Evolutionary conservation across 2,888 invertebrate species (phyloP).

Genomic region (Archips xylosteana): DNA sequence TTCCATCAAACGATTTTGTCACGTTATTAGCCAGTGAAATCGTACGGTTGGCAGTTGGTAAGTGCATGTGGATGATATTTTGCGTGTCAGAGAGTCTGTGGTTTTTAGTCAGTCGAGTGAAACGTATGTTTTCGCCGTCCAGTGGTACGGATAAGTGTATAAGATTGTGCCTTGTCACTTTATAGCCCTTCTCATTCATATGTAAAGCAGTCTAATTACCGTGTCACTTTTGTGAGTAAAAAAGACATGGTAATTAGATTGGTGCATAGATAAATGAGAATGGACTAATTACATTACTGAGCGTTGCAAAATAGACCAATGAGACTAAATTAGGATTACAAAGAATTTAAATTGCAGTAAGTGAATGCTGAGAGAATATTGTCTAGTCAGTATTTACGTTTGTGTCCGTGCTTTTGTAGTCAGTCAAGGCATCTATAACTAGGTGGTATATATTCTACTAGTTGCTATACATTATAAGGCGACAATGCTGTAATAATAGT

Average conservation of each 20-base stretch:
- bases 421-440: conserved; percentile 21
- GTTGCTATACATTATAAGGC: not conserved
- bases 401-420: conserved; percentile 32
- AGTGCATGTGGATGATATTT: conserved; percentile 5
- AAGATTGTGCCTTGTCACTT: not conserved
- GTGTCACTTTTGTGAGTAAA: too few species aligned
- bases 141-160: not conserved
- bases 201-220: too few species aligned
- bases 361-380: not conserved
- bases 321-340: not conserved
- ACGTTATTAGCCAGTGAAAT: conserved; percentile 40
- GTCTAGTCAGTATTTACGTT: not conserved
- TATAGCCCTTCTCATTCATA: not conserved
- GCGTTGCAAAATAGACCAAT: not conserved
- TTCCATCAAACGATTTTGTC: conserved; percentile 46
- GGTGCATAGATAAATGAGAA: too few species aligned
- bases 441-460: conserved; percentile 7
- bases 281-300: not conserved
- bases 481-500: not conserved
- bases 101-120: not conserved
- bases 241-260: too few species aligned
- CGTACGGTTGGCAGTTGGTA: not conserved
- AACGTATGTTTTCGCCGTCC: not conserved
- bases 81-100: conserved; percentile 5
- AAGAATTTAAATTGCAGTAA: not conserved